A percentile compares a stretch with the other conserved stretches of the same genome.
Evolutionary conservation across 1,140 invertebrate species (phyloP).

Genomic region (Drosophila malerkotliana): DNA sequence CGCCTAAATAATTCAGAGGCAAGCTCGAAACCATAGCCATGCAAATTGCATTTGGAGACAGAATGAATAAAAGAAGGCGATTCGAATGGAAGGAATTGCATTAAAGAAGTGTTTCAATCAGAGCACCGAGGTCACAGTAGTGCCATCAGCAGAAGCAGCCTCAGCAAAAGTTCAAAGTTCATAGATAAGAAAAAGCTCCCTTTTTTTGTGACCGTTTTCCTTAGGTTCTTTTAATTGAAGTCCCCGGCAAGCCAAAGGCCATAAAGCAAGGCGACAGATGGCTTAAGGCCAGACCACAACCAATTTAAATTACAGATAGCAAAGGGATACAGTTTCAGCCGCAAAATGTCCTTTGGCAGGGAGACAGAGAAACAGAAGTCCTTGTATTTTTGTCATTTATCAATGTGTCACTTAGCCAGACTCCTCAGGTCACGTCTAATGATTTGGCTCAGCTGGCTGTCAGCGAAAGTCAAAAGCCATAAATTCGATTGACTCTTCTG

Average conservation of each 20-base stretch:
- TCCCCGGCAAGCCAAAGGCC: constrained; percentile 17
- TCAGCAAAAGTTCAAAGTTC: constrained; percentile 50
- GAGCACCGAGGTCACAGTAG: neutral
- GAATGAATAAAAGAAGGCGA: constrained; percentile 22
- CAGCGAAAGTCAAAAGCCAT: constrained; percentile 32
- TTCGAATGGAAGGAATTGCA: constrained; percentile 3
- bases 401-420: constrained; percentile 68
- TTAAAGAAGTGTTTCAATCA: constrained; percentile 58
- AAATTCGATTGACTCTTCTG: constrained; percentile 30
- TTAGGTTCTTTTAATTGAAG: constrained; percentile 41
- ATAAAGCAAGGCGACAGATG: constrained; percentile 61
- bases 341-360: constrained; percentile 19
- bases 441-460: constrained; percentile 45
- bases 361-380: neutral
- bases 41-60: constrained; percentile 51
- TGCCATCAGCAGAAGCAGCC: constrained; percentile 1
- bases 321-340: neutral
- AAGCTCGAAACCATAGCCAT: constrained; percentile 44
- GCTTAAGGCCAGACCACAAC: neutral
- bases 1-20: constrained; percentile 59
- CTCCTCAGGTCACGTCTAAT: constrained; percentile 49
- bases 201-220: neutral
- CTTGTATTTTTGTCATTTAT: constrained; percentile 48
- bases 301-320: constrained; percentile 40
- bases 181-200: neutral